Base-by-base conservation (phyloP, 2,113 vertebrate species). In the Thomomys bottae region DNA sequence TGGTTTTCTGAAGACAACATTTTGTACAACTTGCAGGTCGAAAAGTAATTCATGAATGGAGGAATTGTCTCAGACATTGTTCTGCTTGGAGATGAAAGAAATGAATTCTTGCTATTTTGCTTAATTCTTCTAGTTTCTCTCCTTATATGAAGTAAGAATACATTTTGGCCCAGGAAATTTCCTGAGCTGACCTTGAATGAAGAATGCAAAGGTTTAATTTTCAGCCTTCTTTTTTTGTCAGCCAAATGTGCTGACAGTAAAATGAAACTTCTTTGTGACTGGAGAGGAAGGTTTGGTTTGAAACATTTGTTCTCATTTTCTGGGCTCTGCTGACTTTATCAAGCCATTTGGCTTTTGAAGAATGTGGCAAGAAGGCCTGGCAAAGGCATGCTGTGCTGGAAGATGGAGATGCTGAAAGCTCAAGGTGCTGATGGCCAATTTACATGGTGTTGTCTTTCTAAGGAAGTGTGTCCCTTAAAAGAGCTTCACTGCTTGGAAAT, bases 251-350 rank as follows among this genome's bases (percentile, higher is more conserved):
- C 59, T 17, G 38, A 89, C 57, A 81, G 90, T 68, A 68, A 80
- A 91, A 92, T 70, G 71, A 93, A 91, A 28, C 40, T 45, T 94
- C 66, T 67, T 34, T 82, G 36, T 91, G 76, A 68, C 23, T 73
- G 34, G 28, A 75, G 76, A 84, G 77, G 64, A 34, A 61, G 64
- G 45, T 80, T 88, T 76, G 81, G 79, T 81, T 81, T 38, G 84
- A 83, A 94, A 95, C 59, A 75, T 94, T 94, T 94, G 80, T 84
- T 84, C 83, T 90, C n/a, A 49, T 94, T 94, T 95, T 95, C 83
- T 78, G 72, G 67, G 17, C 57, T 77, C 72, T 93, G 89, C 61
- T 81, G 89, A 84, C 88, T 85, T 80, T 71, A 73, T 95, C 83
- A 87, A 92, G 78, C 92, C 88, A 84, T 92, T 84, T 95, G 92